phyloP scores from a whole-genome alignment of 2,113 vertebrate species.

The Macaca nemestrina region DNA sequence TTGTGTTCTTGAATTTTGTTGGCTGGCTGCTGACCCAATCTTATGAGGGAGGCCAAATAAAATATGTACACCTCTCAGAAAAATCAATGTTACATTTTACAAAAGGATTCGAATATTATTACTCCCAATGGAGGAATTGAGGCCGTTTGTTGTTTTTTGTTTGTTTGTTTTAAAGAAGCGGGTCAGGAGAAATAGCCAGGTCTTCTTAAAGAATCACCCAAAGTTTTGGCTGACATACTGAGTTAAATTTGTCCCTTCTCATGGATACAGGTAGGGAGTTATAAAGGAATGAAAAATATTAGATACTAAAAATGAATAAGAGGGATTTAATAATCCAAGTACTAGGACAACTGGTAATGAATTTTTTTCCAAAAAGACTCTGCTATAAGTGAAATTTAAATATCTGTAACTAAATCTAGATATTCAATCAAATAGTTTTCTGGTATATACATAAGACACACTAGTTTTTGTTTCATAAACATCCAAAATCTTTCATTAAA shows the following conservation, averaged over 20 bases:
- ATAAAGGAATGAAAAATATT: conserved; percentile 23
- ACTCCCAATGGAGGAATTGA: background rate
- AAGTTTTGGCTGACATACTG: background rate
- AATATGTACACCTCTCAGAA: conserved; percentile 12
- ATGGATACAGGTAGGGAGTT: background rate
- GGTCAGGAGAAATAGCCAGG: conserved; percentile 30
- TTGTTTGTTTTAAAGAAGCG: background rate
- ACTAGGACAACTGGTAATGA: background rate
- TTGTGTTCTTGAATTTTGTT: conserved; percentile 49
- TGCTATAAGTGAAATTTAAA: conserved; percentile 6
- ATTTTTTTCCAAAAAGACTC: background rate
- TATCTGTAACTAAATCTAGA: background rate
- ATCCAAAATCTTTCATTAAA: background rate
- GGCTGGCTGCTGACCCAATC: background rate
- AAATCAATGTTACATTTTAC: conserved; percentile 53
- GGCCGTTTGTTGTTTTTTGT: too few relatives aligned
- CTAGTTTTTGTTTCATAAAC: background rate
- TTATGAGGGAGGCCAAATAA: conserved; percentile 28
- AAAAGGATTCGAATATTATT: conserved; percentile 49
- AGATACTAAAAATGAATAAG: conserved; percentile 43
- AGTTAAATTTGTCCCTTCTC: conserved; percentile 1
- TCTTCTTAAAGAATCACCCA: conserved; percentile 13
- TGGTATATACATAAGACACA: background rate
- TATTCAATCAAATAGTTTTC: background rate
- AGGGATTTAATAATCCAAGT: background rate